Evolutionary conservation across 2,113 vertebrate species (phyloP).

Genomic region (Indri indri): DNA sequence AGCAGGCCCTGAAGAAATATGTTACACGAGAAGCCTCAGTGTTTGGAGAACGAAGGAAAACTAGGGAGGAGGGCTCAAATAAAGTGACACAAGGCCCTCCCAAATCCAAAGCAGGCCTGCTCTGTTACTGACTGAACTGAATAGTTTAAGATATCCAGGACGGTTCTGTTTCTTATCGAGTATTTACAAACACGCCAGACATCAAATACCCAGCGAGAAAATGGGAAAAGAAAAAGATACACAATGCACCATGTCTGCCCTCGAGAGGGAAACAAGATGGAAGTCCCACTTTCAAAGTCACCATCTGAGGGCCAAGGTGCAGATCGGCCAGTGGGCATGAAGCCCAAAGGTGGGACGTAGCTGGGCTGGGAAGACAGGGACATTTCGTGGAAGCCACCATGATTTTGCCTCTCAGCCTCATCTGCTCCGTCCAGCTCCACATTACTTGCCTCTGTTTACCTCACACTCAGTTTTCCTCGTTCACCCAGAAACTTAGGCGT

Average conservation of each 20-base stretch:
- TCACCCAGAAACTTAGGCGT: not conserved
- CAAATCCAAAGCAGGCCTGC: not conserved
- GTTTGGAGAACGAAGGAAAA: not conserved
- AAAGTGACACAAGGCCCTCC: not conserved
- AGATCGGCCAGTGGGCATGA: rapidly evolving
- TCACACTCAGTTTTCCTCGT: not conserved
- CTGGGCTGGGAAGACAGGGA: not conserved
- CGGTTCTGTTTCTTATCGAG: not conserved
- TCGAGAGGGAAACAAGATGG: not conserved
- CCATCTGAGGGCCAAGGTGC: not conserved
- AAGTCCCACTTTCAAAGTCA: not conserved
- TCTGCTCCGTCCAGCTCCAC: not conserved
- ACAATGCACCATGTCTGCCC: not conserved
- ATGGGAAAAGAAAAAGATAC: not conserved
- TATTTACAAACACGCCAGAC: not conserved
- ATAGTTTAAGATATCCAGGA: not conserved
- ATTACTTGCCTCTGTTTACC: not conserved
- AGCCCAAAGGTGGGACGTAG: not conserved
- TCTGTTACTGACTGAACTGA: not conserved
- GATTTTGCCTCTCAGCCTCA: not conserved
- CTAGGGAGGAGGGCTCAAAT: not conserved
- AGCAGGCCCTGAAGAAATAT: not conserved
- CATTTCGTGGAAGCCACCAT: not conserved
- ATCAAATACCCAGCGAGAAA: not conserved
- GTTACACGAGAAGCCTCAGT: not conserved